Base-by-base conservation (phyloP, 35 echinoderm and acorn worm species). In the Holothuria glaberrima region DNA sequence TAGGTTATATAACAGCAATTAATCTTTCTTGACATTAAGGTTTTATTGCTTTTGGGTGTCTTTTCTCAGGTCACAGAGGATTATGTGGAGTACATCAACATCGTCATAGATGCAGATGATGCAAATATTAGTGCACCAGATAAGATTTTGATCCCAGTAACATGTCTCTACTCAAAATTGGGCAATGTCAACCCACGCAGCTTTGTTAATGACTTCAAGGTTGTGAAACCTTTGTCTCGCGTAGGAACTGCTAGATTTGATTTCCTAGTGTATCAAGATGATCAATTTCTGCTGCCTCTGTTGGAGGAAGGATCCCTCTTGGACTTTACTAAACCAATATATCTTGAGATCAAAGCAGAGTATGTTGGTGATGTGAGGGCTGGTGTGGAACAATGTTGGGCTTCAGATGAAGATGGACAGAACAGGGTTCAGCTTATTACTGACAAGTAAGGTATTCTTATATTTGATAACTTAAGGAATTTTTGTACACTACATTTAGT, bases 81-180 rank as follows among this genome's bases (percentile, higher is more conserved):
- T 12, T 38, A 31, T 18, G 71, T 75, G 33, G 71, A 75, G 14
- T 75, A 75, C 41, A 45, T 32, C 4, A 75, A 75, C 19, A 29
- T 38, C 17, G 0, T 75, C 28, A 75, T 75, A 0, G 71, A 48
- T n/a, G 38, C 32, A 34, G 71, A 75, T 41, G 22, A 75, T 75
- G 71, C 71, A 10, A 41, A 38, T 21, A n/a, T 75, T 10, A 41
- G 31, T 41, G 12, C 71, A 14, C 3, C 18, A 17, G 38, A 75
- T 31, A 75, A 75, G 6, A 75, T 75, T 41, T 75, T 75, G 71
- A 20, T 75, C 22, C 71, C 71, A 18, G 30, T 75, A 6, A 75
- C 21, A 6, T 48, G 71, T 29, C 31, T 16, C 22, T 45, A 41
- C 34, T n/a, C 38, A 22, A 75, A 21, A 41, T 4, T 2, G 19